Base-by-base conservation (phyloP, 2,113 vertebrate species). In the Emydura subglobosa region DNA sequence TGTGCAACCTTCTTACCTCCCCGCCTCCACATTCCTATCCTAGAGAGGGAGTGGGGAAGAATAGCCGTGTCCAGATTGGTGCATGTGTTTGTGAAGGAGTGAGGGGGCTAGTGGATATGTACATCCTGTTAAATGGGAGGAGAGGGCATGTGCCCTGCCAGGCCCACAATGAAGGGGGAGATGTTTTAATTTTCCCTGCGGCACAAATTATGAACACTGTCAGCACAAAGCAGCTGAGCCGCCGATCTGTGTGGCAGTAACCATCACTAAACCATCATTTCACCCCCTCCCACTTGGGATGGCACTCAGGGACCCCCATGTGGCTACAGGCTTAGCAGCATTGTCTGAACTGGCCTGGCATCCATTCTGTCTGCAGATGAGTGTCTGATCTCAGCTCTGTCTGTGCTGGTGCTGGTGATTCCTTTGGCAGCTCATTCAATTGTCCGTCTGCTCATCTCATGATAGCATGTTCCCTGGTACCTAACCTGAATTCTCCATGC, bases 401-500 rank as follows among this genome's bases (percentile, higher is more conserved):
- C 90, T 82, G 2, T 6, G 4, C 6, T 2, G 8, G 57, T 89
- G 94, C 61, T 3, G 50, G 27, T 0, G 0, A 90, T 95, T 96
- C 87, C 88, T 93, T 92, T 94, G 94, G 92, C 93, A 96, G 81
- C 44, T 91, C 44, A n/a, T 87, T 65, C 0, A 0, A 80, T 85
- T 86, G 81, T 91, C 86, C 83, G 24, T 74, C 91, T 97, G 91
- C 94, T 96, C 76, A 50, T 85, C 83, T 95, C 80, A 27, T 92
- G 89, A 54, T 79, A 94, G 84, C 74, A 86, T 76, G 34, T 59
- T 91, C 51, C 85, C 39, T 94, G 81, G 1, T 39, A 93, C 57
- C 81, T 92, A 91, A 94, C 74, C 89, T 91, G 94, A 93, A 76
- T 91, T 95, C 9, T 94, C 14, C 91, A 68, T 96, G 81, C 82